Evolutionary conservation across 2,113 vertebrate genomes (phyloP).

Genomic region (Anguilla japonica): DNA sequence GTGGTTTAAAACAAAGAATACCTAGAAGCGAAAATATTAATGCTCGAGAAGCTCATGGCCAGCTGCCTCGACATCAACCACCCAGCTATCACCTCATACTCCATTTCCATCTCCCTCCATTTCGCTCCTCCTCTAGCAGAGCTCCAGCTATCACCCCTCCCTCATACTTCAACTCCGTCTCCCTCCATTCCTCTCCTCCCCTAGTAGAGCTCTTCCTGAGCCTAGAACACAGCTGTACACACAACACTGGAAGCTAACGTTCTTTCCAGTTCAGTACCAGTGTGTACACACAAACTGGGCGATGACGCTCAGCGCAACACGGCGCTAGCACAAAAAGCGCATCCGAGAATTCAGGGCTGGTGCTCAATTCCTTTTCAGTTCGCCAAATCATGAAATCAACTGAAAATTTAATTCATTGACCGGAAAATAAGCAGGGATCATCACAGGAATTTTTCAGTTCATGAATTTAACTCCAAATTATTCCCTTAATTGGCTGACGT

Average conservation of each 20-base stretch:
- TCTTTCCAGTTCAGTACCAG: neutral
- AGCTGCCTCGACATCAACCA: neutral
- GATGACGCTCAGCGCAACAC: neutral
- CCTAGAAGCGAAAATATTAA: neutral
- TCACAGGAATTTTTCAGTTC: too few relatives aligned
- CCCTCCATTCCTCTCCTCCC: neutral
- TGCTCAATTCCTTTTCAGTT: too few relatives aligned
- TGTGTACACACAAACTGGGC: neutral
- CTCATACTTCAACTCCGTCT: neutral
- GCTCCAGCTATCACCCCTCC: neutral
- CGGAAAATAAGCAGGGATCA: too few relatives aligned
- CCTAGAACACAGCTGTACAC: neutral
- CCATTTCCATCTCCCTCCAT: neutral
- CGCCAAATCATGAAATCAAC: too few relatives aligned
- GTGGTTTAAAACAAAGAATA: neutral
- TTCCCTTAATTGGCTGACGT: too few relatives aligned
- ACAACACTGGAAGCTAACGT: neutral
- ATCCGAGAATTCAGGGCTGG: neutral
- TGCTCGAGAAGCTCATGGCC: neutral
- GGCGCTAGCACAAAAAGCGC: neutral
- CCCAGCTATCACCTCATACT: neutral
- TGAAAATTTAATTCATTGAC: too few relatives aligned
- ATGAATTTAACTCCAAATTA: too few relatives aligned
- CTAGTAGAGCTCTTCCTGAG: neutral
- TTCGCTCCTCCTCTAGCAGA: neutral